Conservation (phyloP, 2,888 invertebrate species). For the Hedychridium roseum region DNA sequence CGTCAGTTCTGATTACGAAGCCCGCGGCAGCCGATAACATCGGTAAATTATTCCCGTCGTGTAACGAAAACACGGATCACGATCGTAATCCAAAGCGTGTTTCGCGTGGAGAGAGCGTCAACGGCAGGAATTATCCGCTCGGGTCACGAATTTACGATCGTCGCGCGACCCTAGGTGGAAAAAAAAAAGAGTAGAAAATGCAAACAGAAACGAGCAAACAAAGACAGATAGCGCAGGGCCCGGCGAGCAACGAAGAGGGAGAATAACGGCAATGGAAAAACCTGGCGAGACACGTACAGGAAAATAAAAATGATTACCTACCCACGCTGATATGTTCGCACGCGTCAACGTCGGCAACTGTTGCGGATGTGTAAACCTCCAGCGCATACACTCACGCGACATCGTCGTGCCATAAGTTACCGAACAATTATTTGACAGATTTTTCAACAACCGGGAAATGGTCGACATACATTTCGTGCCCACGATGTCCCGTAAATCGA, state of each 20-base stretch:
- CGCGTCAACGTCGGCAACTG: constrained; percentile 6
- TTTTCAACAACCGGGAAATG: too few relatives aligned
- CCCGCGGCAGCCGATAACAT: too few relatives aligned
- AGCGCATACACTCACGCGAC: constrained; percentile 6
- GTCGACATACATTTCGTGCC: too few relatives aligned
- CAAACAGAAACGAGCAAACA: constrained; percentile 6
- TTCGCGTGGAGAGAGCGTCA: constrained; percentile 23
- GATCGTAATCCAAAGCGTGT: constrained; percentile 30
- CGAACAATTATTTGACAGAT: too few relatives aligned
- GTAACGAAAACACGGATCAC: constrained; percentile 20
- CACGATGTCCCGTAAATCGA: too few relatives aligned
- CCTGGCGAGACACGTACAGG: constrained; percentile 33
- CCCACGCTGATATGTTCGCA: constrained; percentile 27
- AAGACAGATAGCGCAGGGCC: background rate
- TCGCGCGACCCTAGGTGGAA: constrained; percentile 17
- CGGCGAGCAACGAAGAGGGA: background rate
- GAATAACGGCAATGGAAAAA: constrained; percentile 18
- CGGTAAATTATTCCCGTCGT: too few relatives aligned
- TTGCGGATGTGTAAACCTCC: constrained; percentile 5
- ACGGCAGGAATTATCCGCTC: constrained; percentile 24
- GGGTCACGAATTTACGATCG: constrained; percentile 31
- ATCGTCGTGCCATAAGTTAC: too few relatives aligned
- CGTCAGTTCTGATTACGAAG: too few relatives aligned
- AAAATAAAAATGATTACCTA: constrained; percentile 53
- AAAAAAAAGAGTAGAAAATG: too few relatives aligned